Base-by-base conservation (phyloP, 2,888 invertebrate genomes). In the Stegophylla sp. region DNA sequence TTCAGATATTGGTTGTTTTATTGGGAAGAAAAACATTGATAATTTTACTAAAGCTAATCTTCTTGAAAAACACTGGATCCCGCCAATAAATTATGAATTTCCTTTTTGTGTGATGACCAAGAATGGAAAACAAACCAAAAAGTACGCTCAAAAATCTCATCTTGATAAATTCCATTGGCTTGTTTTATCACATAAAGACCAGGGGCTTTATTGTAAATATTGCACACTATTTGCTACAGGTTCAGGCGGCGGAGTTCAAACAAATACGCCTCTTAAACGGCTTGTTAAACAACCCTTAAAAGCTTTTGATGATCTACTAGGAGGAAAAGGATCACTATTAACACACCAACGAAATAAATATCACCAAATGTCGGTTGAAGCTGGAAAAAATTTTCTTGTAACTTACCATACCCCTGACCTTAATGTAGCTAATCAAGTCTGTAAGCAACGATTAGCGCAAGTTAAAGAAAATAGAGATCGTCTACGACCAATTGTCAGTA, bases 381-480 rank as follows among this genome's bases (percentile, higher is more conserved):
- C 56, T 56, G 56, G n/a, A 12, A 56, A 56, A 56, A 26, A 26
- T 59, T 59, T 59, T 59, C 59, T 59, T 59, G 26, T 59, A 59
- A 59, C 26, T 59, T 26, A 56, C 23, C 56, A 56, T 56, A 56
- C n/a, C 23, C 20, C 56, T 20, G 20, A 56, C 20, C 56, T 56
- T 56, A 56, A 56, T 69, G 23, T 20, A 13, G 26, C 43, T 45
- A 69, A 69, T 20, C 43, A 45, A 48, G 69, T 77, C 26, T 51
- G 53, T 69, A 77, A 77, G 69, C 67, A 56, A n/a, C 67, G 69
- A 51, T 28, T 69, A 56, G 69, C 41, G 34, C 34, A 71, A 15
- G 56, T 79, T 34, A 71, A 79, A 51, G 45, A 45, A 51, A 79
- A 79, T 43, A 79, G 71, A 28, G 28, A 56, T 71, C 34, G 69